Evolutionary conservation across 2,113 vertebrate genomes (phyloP), one percentile per base, ranked within the genome.

Genomic region (Tachycineta bicolor): DNA sequence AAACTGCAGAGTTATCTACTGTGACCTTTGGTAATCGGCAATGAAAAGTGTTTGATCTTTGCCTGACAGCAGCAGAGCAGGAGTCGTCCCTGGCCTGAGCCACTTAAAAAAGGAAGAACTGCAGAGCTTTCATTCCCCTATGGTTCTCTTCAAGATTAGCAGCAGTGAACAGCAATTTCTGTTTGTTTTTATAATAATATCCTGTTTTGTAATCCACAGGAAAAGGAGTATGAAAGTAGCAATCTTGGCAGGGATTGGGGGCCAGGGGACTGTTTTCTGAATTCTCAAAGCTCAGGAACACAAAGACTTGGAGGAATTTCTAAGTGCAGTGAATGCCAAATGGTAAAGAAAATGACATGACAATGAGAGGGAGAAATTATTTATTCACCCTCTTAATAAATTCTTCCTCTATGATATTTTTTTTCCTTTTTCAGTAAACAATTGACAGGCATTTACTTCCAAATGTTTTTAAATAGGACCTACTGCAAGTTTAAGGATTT

Each of bases 161-260:
- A 94, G 80, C 86, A 83, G 46, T n/a, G 67, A 96, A 55, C 53
- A 89, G 92, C 89, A 73, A 79, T 83, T 94, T 94, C 83, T 96
- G 59, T 91, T 96, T 96, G 94, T 87, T 97, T 94, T 95, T 89
- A 93, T 69, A 96, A 91, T 94, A 88, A 97, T 94, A 96, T 97
- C 96, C 96, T 97, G 96, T 89, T 95, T 96, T 95, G 89, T 94
- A 97, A 96, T 94, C 89, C 91, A 83, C 96, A 96, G 96, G 96
- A 97, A 96, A 96, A 96, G 91, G 95, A 97, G 90, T 89, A 90
- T 93, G 93, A 92, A 96, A 97, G 91, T 85, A 95, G 70, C 83
- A 95, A 71, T 84, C 91, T 94, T 96, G 96, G 94, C 95, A 92
- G 63, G 53, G 62, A 69, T 6, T 55, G 22, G 46, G 12, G 80